These are phyloP conservation scores for Gila robusta DNA, from an alignment of 2,797 vertebrate species.

Conservation along the genomic window DNA sequence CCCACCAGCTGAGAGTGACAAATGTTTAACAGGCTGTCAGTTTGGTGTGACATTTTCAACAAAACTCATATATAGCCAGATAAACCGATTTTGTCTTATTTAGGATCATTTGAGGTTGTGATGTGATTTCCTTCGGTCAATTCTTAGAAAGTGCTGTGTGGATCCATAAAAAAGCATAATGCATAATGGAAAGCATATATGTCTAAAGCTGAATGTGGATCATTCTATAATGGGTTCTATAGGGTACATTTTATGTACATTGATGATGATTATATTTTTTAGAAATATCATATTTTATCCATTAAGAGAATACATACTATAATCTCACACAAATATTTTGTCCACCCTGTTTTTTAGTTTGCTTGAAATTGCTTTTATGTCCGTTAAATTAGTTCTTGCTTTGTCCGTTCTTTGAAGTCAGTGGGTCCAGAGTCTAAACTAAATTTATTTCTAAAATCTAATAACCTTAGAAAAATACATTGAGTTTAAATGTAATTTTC, in stretches of 20 bases:
- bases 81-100: not conserved
- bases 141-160: not conserved
- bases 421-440: not conserved
- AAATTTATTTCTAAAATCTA: not conserved
- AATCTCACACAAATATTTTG: not conserved
- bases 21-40: constrained; percentile 48
- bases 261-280: not conserved
- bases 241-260: not conserved
- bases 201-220: not conserved
- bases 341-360: not conserved
- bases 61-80: constrained; percentile 25
- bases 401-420: not conserved
- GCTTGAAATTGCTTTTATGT: not conserved
- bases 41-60: constrained; percentile 67
- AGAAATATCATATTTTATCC: not conserved
- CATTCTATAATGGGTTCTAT: not conserved
- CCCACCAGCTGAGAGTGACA: constrained; percentile 4
- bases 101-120: not conserved
- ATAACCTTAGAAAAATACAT: not conserved
- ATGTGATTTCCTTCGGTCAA: not conserved
- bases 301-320: not conserved
- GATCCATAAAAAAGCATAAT: too few relatives aligned
- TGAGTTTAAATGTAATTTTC: not conserved
- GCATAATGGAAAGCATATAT: not conserved
- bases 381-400: not conserved